Base-by-base conservation (phyloP, 2,888 invertebrate species). In the Boloria euphrosyne region DNA sequence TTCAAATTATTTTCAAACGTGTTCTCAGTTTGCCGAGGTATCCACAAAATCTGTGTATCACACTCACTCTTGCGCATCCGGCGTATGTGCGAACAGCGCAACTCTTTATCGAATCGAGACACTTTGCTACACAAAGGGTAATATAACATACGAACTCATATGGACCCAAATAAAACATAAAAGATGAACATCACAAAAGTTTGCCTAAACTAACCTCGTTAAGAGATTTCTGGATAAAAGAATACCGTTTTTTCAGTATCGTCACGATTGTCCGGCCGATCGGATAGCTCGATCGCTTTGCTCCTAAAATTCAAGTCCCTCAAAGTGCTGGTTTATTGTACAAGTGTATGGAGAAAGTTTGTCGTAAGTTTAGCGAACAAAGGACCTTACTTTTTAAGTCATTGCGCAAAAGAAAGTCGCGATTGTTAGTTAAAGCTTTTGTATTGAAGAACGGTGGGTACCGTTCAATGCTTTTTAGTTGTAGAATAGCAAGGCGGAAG, bases 191-290 rank as follows among this genome's bases (percentile, higher is more conserved):
- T 89, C 87, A 91, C 90, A 89, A 90, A 90, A 90, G 90, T 92
- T 91, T 89, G 91, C 89, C 90, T 92, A 91, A 90, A 88, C 92
- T 91, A 90, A 90, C 88, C 88, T 92, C 89, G 90, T 92, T 92
- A 90, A 85, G 82, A 91, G 90, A 92, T 92, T 87, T 87, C 86
- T 89, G 90, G 90, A 90, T 90, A 90, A 91, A 90, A 83, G 88
- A 90, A 88, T 89, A 89, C 87, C 86, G 89, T 89, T 90, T 90
- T 57, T 90, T 92, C 89, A 92, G 92, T 92, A 90, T 86, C 85
- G 84, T 88, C 86, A 89, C 86, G 91, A 87, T 87, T 86, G 90
- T 85, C 89, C 85, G 80, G 83, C 81, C 81, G 89, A 85, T 88
- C 90, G 91, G 91, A 89, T 89, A 90, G 87, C 85, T 87, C 83